Percentiles rank a stretch among this genome's conserved stretches.
These are phyloP conservation scores for Ceratina calcarata DNA, from an alignment of 1,140 invertebrate species.

Conservation along the genomic window DNA sequence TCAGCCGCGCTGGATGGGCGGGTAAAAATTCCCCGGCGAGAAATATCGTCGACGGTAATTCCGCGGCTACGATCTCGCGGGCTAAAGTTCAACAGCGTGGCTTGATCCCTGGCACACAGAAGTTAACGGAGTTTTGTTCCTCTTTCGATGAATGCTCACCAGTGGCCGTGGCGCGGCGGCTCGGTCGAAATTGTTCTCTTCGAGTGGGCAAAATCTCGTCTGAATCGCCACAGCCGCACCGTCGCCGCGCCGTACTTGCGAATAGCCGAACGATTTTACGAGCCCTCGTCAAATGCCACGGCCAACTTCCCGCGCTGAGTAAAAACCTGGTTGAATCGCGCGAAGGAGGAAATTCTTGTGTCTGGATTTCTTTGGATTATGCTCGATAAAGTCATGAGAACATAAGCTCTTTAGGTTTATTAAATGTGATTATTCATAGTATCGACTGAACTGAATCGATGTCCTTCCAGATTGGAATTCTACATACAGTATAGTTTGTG, in stretches of 20 bases:
- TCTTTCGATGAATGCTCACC: constrained; percentile 37
- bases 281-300: constrained; percentile 23
- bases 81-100: constrained; percentile 25
- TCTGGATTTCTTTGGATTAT: not conserved
- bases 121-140: constrained; percentile 51
- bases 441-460: too few species aligned
- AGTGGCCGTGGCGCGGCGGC: not conserved
- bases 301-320: constrained; percentile 3
- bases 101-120: constrained; percentile 23
- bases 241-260: not conserved
- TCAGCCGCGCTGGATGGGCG: too few species aligned
- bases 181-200: constrained; percentile 42
- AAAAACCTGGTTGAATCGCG: constrained; percentile 3
- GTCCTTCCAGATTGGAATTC: too few species aligned
- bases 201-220: constrained; percentile 20
- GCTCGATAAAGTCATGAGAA: too few species aligned
- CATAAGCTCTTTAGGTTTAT: too few species aligned
- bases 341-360: not conserved
- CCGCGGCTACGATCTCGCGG: constrained; percentile 23
- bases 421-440: too few species aligned
- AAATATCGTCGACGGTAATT: constrained; percentile 50
- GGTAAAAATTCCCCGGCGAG: constrained; percentile 33
- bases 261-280: too few species aligned
- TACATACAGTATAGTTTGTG: too few species aligned
- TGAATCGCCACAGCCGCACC: not conserved